These are phyloP conservation scores for Tringa solitaria DNA, from an alignment of 2,113 vertebrate species.

Conservation along the genomic window DNA sequence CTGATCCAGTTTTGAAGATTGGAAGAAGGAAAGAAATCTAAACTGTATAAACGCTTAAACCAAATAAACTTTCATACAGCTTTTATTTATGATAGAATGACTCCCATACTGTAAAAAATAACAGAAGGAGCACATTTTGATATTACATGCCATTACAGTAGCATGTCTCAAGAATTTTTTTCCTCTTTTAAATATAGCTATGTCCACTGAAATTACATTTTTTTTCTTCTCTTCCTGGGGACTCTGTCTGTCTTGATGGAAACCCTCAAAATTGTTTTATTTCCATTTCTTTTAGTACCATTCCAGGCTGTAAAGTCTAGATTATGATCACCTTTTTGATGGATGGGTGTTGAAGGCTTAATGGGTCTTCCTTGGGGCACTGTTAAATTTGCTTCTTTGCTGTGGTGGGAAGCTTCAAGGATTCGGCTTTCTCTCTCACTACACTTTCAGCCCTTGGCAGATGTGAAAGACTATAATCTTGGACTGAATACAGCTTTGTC, in stretches of 20 bases:
- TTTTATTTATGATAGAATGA: neutral
- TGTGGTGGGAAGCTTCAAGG: neutral
- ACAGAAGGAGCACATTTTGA: neutral
- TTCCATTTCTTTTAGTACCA: neutral
- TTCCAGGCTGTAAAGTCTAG: neutral
- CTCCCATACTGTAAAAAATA: neutral
- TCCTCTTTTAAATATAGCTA: neutral
- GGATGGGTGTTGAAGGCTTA: neutral
- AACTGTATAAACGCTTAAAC: neutral
- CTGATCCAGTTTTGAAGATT: neutral
- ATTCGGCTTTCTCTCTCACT: neutral
- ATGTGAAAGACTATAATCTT: neutral
- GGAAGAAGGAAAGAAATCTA: neutral
- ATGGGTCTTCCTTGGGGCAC: neutral
- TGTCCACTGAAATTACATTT: neutral
- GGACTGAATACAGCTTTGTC: constrained; percentile 32
- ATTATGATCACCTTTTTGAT: neutral
- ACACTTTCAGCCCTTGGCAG: neutral
- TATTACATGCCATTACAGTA: neutral
- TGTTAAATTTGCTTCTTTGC: neutral
- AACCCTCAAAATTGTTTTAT: neutral
- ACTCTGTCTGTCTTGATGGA: neutral
- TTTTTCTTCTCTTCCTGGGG: neutral
- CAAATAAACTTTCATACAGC: neutral
- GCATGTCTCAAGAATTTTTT: neutral